Evolutionary conservation across 2,113 vertebrate genomes (phyloP).

Genomic region (Tenebrosternarchus preto): DNA sequence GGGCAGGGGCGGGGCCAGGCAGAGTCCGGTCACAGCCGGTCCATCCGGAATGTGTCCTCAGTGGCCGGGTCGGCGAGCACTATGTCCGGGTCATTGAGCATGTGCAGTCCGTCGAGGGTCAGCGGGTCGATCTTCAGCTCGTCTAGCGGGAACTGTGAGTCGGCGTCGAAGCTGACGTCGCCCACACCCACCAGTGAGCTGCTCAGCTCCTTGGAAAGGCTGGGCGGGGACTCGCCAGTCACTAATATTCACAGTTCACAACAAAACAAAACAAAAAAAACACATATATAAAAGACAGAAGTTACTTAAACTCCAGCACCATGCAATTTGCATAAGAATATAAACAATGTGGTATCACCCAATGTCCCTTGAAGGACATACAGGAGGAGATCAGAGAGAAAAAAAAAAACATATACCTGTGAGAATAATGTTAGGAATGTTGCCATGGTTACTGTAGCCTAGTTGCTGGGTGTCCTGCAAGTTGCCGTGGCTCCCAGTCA

Average conservation of each 20-base stretch:
- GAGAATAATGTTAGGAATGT: conserved; percentile 98
- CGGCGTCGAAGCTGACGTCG: conserved; percentile 92
- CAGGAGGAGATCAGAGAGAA: neutral
- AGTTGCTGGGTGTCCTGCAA: conserved; percentile 88
- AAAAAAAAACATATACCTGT: conserved; percentile 83
- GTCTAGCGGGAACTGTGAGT: conserved; percentile 96
- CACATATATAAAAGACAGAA: neutral
- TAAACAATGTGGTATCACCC: neutral
- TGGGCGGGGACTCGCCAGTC: conserved; percentile 96
- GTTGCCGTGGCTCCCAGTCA: conserved; percentile 84
- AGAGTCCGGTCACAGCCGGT: conserved; percentile 82
- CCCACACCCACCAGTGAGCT: conserved; percentile 89
- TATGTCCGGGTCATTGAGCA: conserved; percentile 99
- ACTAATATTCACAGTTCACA: conserved; percentile 71
- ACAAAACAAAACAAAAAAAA: conserved; percentile 18
- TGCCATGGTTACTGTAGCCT: conserved; percentile 85
- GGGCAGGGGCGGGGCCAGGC: no score
- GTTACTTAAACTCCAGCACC: neutral
- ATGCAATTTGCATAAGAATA: neutral
- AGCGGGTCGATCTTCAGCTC: conserved; percentile 98
- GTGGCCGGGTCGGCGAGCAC: conserved; percentile 94
- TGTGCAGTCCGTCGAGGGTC: conserved; percentile 96
- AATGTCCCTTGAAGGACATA: neutral
- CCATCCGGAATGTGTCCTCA: conserved; percentile 98
- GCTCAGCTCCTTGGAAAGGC: conserved; percentile 96